Evolutionary conservation across 2,797 vertebrate genomes (phyloP).

Genomic region (Anguilla pacifica): DNA sequence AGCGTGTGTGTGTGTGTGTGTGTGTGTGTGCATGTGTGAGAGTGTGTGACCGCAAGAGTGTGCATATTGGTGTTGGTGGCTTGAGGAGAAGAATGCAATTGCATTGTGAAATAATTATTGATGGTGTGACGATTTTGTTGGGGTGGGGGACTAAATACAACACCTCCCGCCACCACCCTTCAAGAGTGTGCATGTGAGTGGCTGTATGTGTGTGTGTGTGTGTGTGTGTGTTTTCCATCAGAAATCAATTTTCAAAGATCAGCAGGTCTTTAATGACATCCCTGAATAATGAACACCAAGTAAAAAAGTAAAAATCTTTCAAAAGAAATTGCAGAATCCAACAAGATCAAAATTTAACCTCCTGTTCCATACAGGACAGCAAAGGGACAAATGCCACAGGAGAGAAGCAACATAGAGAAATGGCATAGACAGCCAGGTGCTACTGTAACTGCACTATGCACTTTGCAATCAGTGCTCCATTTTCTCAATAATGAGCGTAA

Average conservation of each 20-base stretch:
- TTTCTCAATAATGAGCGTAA: not conserved
- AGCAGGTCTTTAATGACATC: not conserved
- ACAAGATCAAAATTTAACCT: not conserved
- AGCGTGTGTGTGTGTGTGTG: not conserved
- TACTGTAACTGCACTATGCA: not conserved
- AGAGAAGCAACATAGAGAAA: not conserved
- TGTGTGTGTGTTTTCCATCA: not conserved
- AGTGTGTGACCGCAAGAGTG: not conserved
- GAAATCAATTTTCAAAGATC: not conserved
- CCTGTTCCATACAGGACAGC: not conserved
- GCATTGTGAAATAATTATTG: no score
- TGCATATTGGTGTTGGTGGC: not conserved
- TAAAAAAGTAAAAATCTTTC: not conserved
- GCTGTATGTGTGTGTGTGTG: not conserved
- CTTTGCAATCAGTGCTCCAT: not conserved
- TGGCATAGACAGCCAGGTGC: not conserved
- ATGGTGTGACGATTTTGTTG: conserved; percentile 11
- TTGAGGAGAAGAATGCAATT: no score
- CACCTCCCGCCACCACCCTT: no score
- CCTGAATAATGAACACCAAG: not conserved
- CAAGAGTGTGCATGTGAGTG: not conserved
- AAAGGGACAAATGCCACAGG: not conserved
- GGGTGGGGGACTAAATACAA: conserved; percentile 5
- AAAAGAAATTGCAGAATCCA: not conserved
- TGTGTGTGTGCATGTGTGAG: not conserved